Evolutionary conservation across 2,888 invertebrate species (phyloP).

Genomic region (Trachelus stipa): DNA sequence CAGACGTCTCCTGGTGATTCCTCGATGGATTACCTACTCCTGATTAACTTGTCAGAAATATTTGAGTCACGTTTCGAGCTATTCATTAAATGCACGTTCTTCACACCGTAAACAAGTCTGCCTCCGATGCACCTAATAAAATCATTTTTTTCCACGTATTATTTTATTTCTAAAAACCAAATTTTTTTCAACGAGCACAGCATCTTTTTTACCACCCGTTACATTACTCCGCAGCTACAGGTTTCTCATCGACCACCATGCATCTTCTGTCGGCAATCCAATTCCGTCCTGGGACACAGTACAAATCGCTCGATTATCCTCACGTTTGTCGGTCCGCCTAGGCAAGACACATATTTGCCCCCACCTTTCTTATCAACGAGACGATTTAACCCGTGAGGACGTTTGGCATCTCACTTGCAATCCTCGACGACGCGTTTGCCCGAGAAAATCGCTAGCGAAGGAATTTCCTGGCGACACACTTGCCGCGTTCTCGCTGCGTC

Average conservation of each 20-base stretch:
- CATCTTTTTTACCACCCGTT: background rate
- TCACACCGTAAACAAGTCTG: background rate
- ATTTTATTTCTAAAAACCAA: background rate
- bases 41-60: conserved; percentile 65
- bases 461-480: background rate
- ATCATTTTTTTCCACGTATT: background rate
- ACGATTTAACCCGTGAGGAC: background rate
- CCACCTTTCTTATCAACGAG: background rate
- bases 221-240: background rate
- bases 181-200: background rate
- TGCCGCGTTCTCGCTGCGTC: background rate
- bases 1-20: conserved; percentile 30
- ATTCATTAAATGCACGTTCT: conserved; percentile 51
- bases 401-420: background rate
- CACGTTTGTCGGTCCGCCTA: background rate
- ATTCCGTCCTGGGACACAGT: background rate
- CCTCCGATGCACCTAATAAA: background rate
- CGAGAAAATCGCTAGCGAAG: background rate
- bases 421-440: background rate
- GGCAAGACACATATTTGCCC: background rate
- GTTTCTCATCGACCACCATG: background rate
- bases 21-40: conserved; percentile 42
- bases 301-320: background rate
- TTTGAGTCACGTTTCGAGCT: conserved; percentile 60
- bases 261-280: background rate